Base-by-base conservation (phyloP, 2,888 invertebrate species). In the Vanessa cardui region DNA sequence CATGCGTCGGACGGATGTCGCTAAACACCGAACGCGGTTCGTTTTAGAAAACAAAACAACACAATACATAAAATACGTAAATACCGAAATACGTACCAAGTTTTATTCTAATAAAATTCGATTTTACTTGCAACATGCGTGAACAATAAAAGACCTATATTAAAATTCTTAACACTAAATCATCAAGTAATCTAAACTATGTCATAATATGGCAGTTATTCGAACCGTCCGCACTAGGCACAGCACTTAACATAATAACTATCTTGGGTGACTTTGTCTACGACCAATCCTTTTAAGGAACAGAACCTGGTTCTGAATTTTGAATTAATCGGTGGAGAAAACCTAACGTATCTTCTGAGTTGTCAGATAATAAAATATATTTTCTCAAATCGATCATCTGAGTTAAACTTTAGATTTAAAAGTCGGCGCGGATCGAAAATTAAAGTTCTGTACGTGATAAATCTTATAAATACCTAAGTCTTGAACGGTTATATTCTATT, bases 141-240 rank as follows among this genome's bases (percentile, higher is more conserved):
- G 84, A 87, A 39, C 81, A 84, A 76, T 83, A 80, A 84, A 87
- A 84, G 80, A 89, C 86, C 83, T 88, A 88, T 77, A 81, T 81
- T 83, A 86, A 87, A 86, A 81, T 83, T 80, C 84, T 88, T 91
- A 89, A 76, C 80, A 72, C 90, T 91, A 91, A 87, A 82, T 83
- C 81, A 83, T 83, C 84, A 88, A 84, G 85, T 89, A 87, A 79
- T 83, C 87, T 89, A 91, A 89, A 89, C 84, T 92, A 92, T 89
- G 91, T 91, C 86, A 88, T 92, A 92, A 92, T 92, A 92, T 92
- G 92, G 92, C 92, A 92, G 92, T 92, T 91, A 88, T 85, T 87
- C 90, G 89, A 91, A 90, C 89, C 91, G 88, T 89, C 87, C 86
- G 89, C 88, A 85, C 86, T 83, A 85, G 88, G 89, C 88, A 84